These are phyloP conservation scores for Pipra filicauda DNA, from an alignment of 2,113 vertebrate species.

Conservation along the genomic window DNA sequence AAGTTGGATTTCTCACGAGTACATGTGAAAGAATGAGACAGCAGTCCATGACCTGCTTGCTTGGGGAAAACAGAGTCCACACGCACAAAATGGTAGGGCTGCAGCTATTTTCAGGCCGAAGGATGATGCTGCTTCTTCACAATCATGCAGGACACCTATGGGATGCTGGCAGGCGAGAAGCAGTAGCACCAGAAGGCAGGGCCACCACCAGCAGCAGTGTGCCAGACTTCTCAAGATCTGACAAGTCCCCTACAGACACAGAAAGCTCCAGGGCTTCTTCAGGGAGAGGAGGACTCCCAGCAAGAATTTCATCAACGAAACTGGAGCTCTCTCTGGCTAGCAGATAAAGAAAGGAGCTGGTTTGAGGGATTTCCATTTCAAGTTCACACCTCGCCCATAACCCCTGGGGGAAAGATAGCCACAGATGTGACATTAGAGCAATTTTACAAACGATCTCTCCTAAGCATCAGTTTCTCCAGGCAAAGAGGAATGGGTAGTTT, in stretches of 20 bases:
- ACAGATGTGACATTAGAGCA: not conserved
- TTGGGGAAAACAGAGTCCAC: not conserved
- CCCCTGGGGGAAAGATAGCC: not conserved
- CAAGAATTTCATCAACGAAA: not conserved
- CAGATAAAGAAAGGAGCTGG: not conserved
- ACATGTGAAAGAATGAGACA: not conserved
- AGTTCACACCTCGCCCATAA: not conserved
- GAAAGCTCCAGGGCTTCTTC: not conserved
- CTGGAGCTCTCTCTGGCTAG: not conserved
- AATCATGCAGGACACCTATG: not conserved
- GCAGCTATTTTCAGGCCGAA: not conserved
- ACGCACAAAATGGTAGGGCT: not conserved
- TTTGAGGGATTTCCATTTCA: not conserved
- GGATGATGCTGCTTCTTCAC: not conserved
- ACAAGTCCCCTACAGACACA: not conserved
- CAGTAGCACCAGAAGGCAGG: not conserved
- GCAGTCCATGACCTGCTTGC: not conserved
- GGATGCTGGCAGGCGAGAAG: not conserved
- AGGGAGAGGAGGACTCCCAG: not conserved
- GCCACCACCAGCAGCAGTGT: not conserved
- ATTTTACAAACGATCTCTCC: not conserved
- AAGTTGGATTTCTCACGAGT: not conserved
- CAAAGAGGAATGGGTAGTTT: conserved; percentile 15
- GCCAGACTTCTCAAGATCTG: not conserved
- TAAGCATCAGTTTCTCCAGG: not conserved